Percentiles rank a stretch among this genome's conserved stretches.
Evolutionary conservation across 2,888 invertebrate genomes (phyloP).

Genomic region (Mythimna impura): DNA sequence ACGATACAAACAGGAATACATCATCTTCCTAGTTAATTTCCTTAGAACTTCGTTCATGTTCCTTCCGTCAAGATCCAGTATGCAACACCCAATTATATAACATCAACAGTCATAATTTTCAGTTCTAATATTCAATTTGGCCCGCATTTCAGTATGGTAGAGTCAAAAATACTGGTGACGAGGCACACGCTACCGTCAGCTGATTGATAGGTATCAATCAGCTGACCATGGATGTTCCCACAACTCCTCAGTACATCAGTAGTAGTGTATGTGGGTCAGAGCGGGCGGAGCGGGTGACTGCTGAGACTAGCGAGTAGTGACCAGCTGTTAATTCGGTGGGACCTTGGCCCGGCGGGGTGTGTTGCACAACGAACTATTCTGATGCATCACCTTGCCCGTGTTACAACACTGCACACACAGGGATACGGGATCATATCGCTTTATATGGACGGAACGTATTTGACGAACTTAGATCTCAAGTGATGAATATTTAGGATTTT

Average conservation of each 20-base stretch:
- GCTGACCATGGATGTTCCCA: slow-evolving; percentile 18
- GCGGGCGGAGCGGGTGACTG: slow-evolving; percentile 35
- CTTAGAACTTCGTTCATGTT: background rate
- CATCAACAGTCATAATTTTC: background rate
- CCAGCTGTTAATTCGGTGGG: slow-evolving; percentile 70
- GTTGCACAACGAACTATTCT: slow-evolving; percentile 83
- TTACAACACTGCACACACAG: slow-evolving; percentile 64
- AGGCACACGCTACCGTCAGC: no score
- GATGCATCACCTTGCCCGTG: slow-evolving; percentile 77
- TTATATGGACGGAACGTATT: slow-evolving; percentile 23
- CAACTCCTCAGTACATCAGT: slow-evolving; percentile 31
- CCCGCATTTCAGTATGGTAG: background rate
- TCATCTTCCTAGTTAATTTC: background rate
- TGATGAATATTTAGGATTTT: no score
- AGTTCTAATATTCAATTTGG: background rate
- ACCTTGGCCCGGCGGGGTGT: slow-evolving; percentile 77
- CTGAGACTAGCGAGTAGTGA: slow-evolving; percentile 47
- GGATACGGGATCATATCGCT: slow-evolving; percentile 26
- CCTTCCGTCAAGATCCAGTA: background rate
- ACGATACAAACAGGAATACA: background rate
- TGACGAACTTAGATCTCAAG: background rate
- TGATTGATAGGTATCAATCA: slow-evolving; percentile 15
- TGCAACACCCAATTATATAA: background rate
- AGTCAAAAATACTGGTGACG: background rate
- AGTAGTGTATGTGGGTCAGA: slow-evolving; percentile 63